Percentiles rank a stretch among this genome's conserved stretches.
Conservation (phyloP, 2,888 invertebrate species). For the Perithous albicinctus region DNA sequence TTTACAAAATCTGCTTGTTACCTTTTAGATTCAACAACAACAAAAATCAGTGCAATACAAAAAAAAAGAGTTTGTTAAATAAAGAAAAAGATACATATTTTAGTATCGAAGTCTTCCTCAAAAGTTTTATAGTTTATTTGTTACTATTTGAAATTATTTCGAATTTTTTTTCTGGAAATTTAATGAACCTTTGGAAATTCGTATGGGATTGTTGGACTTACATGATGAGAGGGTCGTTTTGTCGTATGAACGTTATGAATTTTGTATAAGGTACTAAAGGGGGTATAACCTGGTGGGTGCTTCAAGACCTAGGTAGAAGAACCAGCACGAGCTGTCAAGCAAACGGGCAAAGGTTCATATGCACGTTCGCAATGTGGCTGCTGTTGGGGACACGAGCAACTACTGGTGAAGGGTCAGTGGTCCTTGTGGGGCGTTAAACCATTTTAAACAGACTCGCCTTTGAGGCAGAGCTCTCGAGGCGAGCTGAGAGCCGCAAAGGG, state of each 20-base stretch:
- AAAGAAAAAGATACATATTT: too few relatives aligned
- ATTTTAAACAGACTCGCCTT: constrained; percentile 72
- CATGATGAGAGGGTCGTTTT: constrained; percentile 12
- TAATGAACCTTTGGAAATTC: too few relatives aligned
- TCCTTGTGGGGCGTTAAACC: constrained; percentile 67
- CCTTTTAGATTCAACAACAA: too few relatives aligned
- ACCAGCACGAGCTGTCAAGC: constrained; percentile 33
- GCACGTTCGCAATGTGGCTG: constrained; percentile 27
- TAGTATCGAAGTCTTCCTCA: too few relatives aligned
- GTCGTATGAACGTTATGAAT: constrained; percentile 35
- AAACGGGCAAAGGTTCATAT: neutral
- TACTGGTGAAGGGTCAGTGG: constrained; percentile 65
- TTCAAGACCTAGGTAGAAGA: constrained; percentile 21
- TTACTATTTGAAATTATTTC: too few relatives aligned
- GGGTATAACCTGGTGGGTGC: neutral
- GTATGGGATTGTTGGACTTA: neutral
- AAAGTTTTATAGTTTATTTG: too few relatives aligned
- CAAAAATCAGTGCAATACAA: too few relatives aligned
- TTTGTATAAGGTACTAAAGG: constrained; percentile 22
- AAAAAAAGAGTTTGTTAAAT: too few relatives aligned
- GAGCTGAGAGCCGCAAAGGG: constrained; percentile 74
- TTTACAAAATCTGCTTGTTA: too few relatives aligned
- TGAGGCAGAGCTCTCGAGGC: constrained; percentile 65
- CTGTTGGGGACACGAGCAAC: constrained; percentile 27
- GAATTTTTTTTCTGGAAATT: neutral